These are phyloP conservation scores for Drosophila ustulata DNA, from an alignment of 2,888 invertebrate species.

Conservation along the genomic window DNA sequence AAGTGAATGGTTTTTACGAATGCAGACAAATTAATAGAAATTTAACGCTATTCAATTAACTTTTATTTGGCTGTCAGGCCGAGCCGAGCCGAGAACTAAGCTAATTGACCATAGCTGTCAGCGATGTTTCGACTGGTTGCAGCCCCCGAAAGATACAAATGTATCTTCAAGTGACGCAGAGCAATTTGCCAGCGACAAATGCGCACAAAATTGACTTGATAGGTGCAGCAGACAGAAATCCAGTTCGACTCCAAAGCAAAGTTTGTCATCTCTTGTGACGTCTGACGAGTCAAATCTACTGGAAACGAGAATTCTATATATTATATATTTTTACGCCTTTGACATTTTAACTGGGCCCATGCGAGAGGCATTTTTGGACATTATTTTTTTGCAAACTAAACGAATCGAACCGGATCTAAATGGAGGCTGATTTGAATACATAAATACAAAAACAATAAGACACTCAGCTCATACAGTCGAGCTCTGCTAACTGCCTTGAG, in stretches of 20 bases:
- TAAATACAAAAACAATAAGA: constrained; percentile 23
- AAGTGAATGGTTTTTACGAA: constrained; percentile 20
- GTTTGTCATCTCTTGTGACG: constrained; percentile 50
- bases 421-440: constrained; percentile 64
- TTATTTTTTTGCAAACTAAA: constrained; percentile 52
- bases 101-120: constrained; percentile 75
- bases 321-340: constrained; percentile 56
- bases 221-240: constrained; percentile 53
- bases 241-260: constrained; percentile 32
- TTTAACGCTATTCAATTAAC: constrained; percentile 35
- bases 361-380: constrained; percentile 40
- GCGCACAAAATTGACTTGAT: constrained; percentile 36
- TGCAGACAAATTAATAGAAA: constrained; percentile 25
- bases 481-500: constrained; percentile 47
- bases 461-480: not conserved
- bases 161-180: constrained; percentile 46
- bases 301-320: constrained; percentile 44
- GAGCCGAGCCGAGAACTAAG: constrained; percentile 51
- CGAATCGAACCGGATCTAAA: constrained; percentile 78
- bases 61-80: constrained; percentile 38
- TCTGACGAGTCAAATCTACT: constrained; percentile 22
- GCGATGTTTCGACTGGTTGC: constrained; percentile 56
- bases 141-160: constrained; percentile 39
- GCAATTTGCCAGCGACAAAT: constrained; percentile 51
- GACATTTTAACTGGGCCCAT: constrained; percentile 59